Percentiles rank a stretch among this genome's conserved stretches.
Conservation (phyloP, 23 tunicate species). For the Ciona savignyi region DNA sequence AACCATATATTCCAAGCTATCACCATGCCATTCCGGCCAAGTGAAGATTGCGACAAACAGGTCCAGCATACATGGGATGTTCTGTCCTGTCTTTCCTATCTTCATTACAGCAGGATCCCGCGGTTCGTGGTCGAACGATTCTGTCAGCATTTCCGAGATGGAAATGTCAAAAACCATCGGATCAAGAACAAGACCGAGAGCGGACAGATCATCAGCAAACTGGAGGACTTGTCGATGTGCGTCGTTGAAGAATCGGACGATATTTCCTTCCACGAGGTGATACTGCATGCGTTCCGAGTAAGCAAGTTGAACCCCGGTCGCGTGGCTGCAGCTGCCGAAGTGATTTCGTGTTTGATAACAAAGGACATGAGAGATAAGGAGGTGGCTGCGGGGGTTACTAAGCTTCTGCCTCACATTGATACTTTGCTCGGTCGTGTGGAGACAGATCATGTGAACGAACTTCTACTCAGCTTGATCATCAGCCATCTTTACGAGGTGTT, state of each 20-base stretch:
- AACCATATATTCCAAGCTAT: constrained; percentile 49
- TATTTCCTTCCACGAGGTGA: constrained; percentile 46
- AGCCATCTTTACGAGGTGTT: constrained; percentile 37
- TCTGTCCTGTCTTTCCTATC: constrained; percentile 33
- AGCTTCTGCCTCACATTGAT: constrained; percentile 19
- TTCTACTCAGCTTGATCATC: constrained; percentile 5
- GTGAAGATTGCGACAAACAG: constrained; percentile 5
- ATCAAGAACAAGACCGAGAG: constrained; percentile 19
- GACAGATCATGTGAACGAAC: background rate
- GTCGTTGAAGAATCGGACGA: constrained; percentile 15
- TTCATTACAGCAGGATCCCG: constrained; percentile 43
- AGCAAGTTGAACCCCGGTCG: constrained; percentile 5
- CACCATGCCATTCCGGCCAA: constrained; percentile 26
- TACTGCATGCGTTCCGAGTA: constrained; percentile 30
- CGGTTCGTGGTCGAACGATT: constrained; percentile 21
- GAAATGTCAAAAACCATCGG: background rate
- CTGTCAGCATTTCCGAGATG: constrained; percentile 27
- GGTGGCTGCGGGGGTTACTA: constrained; percentile 7
- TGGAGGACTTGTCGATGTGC: constrained; percentile 20
- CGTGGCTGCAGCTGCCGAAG: constrained; percentile 12
- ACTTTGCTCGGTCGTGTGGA: constrained; percentile 6
- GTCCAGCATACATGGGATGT: constrained; percentile 28
- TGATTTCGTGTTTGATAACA: constrained; percentile 25
- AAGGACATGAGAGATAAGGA: constrained; percentile 37
- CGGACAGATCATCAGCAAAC: constrained; percentile 17